Conservation (phyloP, 2,797 vertebrate genomes). For the Petrocephalus sullivani region DNA sequence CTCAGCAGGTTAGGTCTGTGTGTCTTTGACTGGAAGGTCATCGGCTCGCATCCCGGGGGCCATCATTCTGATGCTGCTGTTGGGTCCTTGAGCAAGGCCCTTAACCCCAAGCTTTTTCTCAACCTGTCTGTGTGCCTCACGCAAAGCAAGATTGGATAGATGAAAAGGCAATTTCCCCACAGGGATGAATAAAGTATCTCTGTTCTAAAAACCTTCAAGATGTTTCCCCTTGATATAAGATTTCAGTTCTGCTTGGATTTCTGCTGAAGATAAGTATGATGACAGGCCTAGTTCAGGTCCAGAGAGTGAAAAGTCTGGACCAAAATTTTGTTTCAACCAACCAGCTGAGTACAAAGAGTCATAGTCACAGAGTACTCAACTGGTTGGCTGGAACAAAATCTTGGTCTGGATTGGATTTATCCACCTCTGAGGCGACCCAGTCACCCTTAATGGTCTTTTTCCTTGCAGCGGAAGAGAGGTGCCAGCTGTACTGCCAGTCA, state of each 20-base stretch:
- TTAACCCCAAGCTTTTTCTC: too few relatives aligned
- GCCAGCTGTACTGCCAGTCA: slow-evolving; percentile 87
- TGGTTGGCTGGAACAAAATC: neutral
- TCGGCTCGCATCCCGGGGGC: neutral
- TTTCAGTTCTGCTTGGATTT: neutral
- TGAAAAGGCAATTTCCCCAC: neutral
- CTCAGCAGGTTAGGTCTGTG: neutral
- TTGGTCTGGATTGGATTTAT: neutral
- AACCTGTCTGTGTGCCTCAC: too few relatives aligned
- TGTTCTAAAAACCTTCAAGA: neutral
- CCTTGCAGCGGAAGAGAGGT: slow-evolving; percentile 83
- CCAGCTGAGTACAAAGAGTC: neutral
- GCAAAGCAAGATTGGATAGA: too few relatives aligned
- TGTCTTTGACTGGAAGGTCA: neutral
- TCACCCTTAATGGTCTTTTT: neutral
- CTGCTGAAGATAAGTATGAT: neutral
- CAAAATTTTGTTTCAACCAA: neutral
- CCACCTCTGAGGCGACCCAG: neutral
- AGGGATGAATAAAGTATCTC: neutral
- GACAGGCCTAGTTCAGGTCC: neutral
- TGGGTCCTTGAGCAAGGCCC: neutral
- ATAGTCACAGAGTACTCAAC: neutral
- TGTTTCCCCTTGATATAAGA: neutral
- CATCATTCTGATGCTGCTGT: neutral
- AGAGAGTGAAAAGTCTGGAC: neutral